Base-by-base conservation (phyloP, 2,888 invertebrate genomes). In the Mimas tiliae region DNA sequence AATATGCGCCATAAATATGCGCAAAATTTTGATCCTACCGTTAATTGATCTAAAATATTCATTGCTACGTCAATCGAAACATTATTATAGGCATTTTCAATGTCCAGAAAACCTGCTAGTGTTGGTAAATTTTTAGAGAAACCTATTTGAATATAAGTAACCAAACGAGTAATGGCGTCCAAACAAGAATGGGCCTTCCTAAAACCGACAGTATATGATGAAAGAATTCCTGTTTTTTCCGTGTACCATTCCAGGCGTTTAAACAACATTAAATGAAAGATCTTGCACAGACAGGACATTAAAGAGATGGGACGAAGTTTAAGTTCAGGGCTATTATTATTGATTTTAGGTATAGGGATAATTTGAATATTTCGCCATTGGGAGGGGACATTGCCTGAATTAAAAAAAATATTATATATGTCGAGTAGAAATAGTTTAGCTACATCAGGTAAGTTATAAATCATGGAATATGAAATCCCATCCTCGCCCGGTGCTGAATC, bases 291-390 rank as follows among this genome's bases (percentile, higher is more conserved):
- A n/a, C 47, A 47, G n/a, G 52, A 52, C 4, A 52, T 27, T 27
- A 52, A 6, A 27, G 52, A 62, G n/a, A 52, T 65, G 27, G 52
- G 52, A 3, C 52, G 9, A 67, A 69, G 62, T 64, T 67, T 11
- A 65, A 52, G 4, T 8, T n/a, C 47, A 47, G n/a, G 14, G n/a
- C n/a, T 47, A 47, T 47, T 47, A 1, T 47, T 47, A n/a, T 14
- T 47, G n/a, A 14, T n/a, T 47, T 47, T 47, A n/a, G 47, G 47
- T 47, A 47, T 47, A n/a, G 47, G 14, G 14, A 47, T 47, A 6
- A 47, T 47, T 47, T 47, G 47, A 9, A 47, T 47, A 9, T 47
- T 47, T n/a, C 47, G 14, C 47, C 47, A 47, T n/a, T 47, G 47
- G 6, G 14, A n/a, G 4, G 47, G 47, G 4, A 47, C n/a, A 47